phyloP scores from a whole-genome alignment of 2,797 vertebrate genomes.

The Clarias platycephalus region DNA sequence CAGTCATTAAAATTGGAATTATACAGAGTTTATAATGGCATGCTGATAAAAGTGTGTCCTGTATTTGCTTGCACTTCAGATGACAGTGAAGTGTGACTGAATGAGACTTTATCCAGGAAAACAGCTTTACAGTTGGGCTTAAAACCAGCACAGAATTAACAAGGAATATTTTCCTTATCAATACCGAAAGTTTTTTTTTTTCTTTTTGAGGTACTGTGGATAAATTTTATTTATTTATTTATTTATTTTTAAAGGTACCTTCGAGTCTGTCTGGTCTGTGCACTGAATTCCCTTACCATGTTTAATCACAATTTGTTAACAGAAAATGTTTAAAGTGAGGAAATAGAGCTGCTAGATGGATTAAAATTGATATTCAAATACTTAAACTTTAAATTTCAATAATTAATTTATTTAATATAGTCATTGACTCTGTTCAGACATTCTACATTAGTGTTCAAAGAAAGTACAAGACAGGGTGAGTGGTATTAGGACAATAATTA shows the following conservation, averaged over 20 bases:
- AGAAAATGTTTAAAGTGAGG: background rate
- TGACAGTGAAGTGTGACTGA: background rate
- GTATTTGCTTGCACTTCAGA: background rate
- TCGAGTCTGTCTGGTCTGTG: background rate
- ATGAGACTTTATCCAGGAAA: slow-evolving; percentile 1
- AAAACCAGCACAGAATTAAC: slow-evolving; percentile 8
- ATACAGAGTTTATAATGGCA: background rate
- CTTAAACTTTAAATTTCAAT: no score
- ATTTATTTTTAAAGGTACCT: no score
- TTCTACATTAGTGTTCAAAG: background rate
- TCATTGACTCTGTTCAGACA: background rate
- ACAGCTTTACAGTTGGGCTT: background rate
- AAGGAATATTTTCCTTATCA: background rate
- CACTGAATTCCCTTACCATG: background rate
- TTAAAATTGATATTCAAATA: background rate
- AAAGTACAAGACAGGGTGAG: background rate
- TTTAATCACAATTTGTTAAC: background rate
- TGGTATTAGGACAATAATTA: background rate
- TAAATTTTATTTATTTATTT: no score
- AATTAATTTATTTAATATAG: no score
- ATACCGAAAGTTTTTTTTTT: no score
- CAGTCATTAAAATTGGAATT: background rate
- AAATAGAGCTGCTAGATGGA: background rate
- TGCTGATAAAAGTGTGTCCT: background rate
- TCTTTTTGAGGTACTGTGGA: no score